These are phyloP conservation scores for Macrotis lagotis DNA, from an alignment of 2,113 vertebrate genomes.

Conservation along the genomic window DNA sequence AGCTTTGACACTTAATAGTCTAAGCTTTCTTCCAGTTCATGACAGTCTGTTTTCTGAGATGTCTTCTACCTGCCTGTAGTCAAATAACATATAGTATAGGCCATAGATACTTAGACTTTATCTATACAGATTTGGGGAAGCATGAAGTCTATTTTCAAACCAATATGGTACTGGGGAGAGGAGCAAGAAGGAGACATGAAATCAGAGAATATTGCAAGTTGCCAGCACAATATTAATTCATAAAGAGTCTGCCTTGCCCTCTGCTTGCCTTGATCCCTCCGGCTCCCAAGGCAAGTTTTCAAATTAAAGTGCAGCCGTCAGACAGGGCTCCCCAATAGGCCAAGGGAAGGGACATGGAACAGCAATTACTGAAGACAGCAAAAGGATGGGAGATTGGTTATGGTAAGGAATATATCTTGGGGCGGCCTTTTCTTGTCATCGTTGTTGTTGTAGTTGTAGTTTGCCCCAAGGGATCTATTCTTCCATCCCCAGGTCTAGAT, in stretches of 20 bases:
- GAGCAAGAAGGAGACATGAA: background rate
- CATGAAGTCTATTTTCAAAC: background rate
- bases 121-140: background rate
- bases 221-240: conserved; percentile 55
- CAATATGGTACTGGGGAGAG: background rate
- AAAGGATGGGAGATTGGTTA: background rate
- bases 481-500: background rate
- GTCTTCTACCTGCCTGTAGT: background rate
- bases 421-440: background rate
- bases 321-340: background rate
- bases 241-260: conserved; percentile 20
- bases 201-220: conserved; percentile 44
- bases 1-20: background rate
- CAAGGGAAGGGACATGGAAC: background rate
- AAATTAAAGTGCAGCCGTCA: conserved; percentile 61
- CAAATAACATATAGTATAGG: background rate
- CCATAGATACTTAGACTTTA: background rate
- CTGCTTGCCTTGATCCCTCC: background rate
- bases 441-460: background rate
- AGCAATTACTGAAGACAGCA: background rate
- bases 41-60: background rate
- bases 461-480: background rate
- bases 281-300: conserved; percentile 64
- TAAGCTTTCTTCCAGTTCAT: background rate
- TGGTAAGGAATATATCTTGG: conserved; percentile 9